Percentiles rank a stretch among this genome's conserved stretches.
Evolutionary conservation across 2,113 vertebrate species (phyloP).

Genomic region (Chaetops frenatus): DNA sequence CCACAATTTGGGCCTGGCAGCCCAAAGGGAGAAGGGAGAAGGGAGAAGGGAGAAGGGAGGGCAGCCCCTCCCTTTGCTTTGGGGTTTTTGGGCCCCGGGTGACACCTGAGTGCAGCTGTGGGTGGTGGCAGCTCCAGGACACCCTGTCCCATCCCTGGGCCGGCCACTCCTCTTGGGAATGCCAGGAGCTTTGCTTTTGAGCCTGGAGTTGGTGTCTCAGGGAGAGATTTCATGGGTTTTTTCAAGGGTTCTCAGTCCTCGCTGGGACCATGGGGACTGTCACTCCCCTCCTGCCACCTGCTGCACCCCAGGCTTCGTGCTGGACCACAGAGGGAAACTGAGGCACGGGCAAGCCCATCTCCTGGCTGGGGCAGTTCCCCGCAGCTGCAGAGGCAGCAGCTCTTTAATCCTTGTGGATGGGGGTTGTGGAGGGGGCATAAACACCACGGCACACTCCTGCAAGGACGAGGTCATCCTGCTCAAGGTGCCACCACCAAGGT

Average conservation of each 20-base stretch:
- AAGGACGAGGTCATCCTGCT: background rate
- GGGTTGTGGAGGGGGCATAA: background rate
- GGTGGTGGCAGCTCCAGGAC: background rate
- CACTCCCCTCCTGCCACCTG: background rate
- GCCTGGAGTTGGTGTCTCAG: fast-evolving
- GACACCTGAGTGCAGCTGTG: fast-evolving
- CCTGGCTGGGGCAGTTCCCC: background rate
- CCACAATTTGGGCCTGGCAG: background rate
- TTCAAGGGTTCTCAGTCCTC: fast-evolving
- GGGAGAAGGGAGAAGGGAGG: no score
- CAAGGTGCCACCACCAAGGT: background rate
- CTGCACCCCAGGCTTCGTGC: background rate
- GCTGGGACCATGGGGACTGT: fast-evolving
- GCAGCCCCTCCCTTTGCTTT: fast-evolving
- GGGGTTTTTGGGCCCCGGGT: background rate
- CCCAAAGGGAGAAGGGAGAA: no score
- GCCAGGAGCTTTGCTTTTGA: background rate
- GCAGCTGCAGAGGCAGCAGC: background rate
- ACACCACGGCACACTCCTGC: fast-evolving
- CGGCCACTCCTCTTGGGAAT: fast-evolving
- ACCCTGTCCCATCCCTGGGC: fast-evolving
- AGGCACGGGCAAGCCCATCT: background rate
- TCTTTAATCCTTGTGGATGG: background rate
- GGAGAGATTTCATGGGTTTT: background rate
- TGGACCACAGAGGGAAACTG: background rate